phyloP scores from a whole-genome alignment of 2,113 vertebrate genomes.

The Oncorhynchus masou region DNA sequence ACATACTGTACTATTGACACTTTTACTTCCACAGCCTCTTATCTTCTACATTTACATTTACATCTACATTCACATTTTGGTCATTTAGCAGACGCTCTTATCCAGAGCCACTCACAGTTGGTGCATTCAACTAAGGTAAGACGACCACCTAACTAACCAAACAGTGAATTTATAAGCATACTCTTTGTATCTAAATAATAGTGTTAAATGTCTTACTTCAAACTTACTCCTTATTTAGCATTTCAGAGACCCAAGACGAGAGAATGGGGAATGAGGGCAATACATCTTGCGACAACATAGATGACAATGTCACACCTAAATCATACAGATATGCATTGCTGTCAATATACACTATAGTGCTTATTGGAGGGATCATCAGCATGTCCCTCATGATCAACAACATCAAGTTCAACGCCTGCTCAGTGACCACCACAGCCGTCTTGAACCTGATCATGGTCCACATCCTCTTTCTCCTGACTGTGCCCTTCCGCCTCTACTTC shows the following conservation, averaged over 20 bases:
- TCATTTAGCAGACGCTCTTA: too few relatives aligned
- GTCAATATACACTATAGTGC: slow-evolving; percentile 57
- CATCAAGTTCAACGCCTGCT: slow-evolving; percentile 77
- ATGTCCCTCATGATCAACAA: slow-evolving; percentile 65
- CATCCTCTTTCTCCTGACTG: slow-evolving; percentile 74
- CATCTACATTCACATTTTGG: too few relatives aligned
- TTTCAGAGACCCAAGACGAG: not conserved
- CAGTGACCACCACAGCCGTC: slow-evolving; percentile 78
- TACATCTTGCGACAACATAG: not conserved
- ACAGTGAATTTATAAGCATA: too few relatives aligned
- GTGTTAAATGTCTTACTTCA: too few relatives aligned
- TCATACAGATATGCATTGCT: slow-evolving; percentile 34
- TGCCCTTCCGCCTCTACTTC: slow-evolving; percentile 81
- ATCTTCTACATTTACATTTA: too few relatives aligned
- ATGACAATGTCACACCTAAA: not conserved
- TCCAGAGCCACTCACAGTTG: too few relatives aligned
- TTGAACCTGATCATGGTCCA: slow-evolving; percentile 80
- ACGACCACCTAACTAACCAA: too few relatives aligned
- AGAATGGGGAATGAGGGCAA: not conserved
- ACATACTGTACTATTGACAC: too few relatives aligned
- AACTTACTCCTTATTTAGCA: too few relatives aligned
- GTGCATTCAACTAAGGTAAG: too few relatives aligned
- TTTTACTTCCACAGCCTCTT: too few relatives aligned
- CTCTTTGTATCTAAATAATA: too few relatives aligned
- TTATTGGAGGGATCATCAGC: slow-evolving; percentile 69